Evolutionary conservation across 2,797 vertebrate species (phyloP).

Genomic region (Naso thynnoides): DNA sequence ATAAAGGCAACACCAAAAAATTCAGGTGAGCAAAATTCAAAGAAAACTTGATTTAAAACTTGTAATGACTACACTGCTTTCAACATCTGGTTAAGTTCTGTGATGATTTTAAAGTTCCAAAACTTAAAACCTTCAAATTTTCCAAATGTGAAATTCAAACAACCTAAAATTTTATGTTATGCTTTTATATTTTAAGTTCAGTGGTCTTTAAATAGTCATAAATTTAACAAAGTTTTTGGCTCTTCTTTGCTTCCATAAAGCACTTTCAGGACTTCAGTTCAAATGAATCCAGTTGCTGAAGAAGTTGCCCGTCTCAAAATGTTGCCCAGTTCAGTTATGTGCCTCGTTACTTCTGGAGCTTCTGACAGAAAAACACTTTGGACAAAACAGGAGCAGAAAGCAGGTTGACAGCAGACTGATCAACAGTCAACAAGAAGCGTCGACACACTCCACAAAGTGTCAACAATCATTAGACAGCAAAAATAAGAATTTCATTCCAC

Average conservation of each 20-base stretch:
- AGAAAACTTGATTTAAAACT: neutral
- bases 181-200: too few species aligned
- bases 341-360: constrained; percentile 44
- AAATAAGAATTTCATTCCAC: constrained; percentile 6
- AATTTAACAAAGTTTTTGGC: neutral
- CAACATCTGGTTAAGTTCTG: too few species aligned
- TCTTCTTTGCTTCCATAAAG: constrained; percentile 1
- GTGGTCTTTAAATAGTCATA: neutral
- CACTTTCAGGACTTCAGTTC: too few species aligned
- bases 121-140: neutral
- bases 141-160: neutral
- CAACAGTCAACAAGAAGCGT: constrained; percentile 67
- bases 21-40: neutral
- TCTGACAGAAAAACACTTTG: constrained; percentile 19
- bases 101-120: too few species aligned
- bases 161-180: too few species aligned
- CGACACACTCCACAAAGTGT: constrained; percentile 15
- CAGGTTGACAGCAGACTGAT: constrained; percentile 62
- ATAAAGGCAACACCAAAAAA: neutral
- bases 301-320: neutral
- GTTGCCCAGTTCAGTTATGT: constrained; percentile 39
- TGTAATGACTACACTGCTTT: too few species aligned
- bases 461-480: neutral
- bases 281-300: neutral
- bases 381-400: constrained; percentile 19